Evolutionary conservation across 92 coral and sea anemone species (phyloP).

Genomic region (Bergia sp.): DNA sequence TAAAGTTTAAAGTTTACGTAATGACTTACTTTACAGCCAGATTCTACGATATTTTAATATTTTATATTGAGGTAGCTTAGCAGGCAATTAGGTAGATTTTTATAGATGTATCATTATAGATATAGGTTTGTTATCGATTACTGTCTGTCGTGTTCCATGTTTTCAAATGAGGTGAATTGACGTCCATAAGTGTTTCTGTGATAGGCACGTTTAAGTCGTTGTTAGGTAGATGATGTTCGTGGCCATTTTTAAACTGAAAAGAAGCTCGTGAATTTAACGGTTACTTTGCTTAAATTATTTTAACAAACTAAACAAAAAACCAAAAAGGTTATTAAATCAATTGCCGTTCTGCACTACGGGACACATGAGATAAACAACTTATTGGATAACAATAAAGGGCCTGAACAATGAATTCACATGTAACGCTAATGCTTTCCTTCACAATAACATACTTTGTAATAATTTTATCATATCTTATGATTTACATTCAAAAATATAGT

Average conservation of each 20-base stretch:
- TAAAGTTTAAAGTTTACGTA: neutral
- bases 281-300: neutral
- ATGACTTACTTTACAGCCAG: neutral
- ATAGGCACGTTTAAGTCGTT: neutral
- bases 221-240: constrained; percentile 14
- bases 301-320: neutral
- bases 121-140: neutral
- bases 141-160: neutral
- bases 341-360: too few relatives aligned
- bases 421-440: too few relatives aligned
- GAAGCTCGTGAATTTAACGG: neutral
- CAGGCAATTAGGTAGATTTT: neutral
- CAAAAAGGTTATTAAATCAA: too few relatives aligned
- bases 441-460: too few relatives aligned
- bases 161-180: neutral
- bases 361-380: too few relatives aligned
- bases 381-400: too few relatives aligned
- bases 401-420: too few relatives aligned
- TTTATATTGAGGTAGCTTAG: neutral
- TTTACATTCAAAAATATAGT: too few relatives aligned
- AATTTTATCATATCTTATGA: too few relatives aligned
- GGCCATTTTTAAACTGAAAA: constrained; percentile 27
- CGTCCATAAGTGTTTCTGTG: constrained; percentile 8
- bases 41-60: neutral
- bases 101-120: too few relatives aligned